Evolutionary conservation across 2,797 vertebrate species (phyloP), one percentile per base, ranked within the genome.

Genomic region (Odontamblyopus lacepedii): DNA sequence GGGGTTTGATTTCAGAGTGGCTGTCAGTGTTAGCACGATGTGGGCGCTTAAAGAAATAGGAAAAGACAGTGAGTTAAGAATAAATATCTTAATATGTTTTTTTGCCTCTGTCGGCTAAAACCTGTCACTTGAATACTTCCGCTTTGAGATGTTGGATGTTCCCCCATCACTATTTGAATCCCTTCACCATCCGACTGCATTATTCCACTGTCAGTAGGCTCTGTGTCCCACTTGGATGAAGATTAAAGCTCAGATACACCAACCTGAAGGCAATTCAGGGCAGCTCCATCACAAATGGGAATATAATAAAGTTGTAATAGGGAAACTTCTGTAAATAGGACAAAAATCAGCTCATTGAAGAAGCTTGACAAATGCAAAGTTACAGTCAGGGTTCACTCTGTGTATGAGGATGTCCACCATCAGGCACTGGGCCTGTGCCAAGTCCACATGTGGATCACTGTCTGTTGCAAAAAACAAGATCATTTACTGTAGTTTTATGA

Each of bases 31-130:
- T 63, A 29, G 16, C 11, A 53, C 15, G 63, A 76, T 66, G 69
- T 62, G 48, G 44, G 41, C 19, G 71, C 59, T 44, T 55, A 27
- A 55, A 67, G 70, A 74, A 67, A 59, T 73, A 73, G 81, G 60
- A 89, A 79, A 72, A 86, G 32, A 82, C 85, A 85, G 77, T 60
- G 69, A 83, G 78, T 65, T 73, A 76, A 78, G 80, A 87, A 80
- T 83, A 86, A 85, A 85, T 78, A 86, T 84, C 73, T 78, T 75
- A 80, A 79, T 76, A 75, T 64, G 80, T 81, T 80, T 87, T 32
- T 65, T 65, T 74, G 72, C 72, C 84, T 84, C 85, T 62, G 84
- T 86, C 89, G 70, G 15, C 77, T 76, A 73, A 63, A 87, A 83
- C 75, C 78, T 85, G 80, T 79, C 78, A 82, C 71, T 77, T 83